Conservation (phyloP, 1,140 invertebrate genomes). For the Macrocentrus cingulum region DNA sequence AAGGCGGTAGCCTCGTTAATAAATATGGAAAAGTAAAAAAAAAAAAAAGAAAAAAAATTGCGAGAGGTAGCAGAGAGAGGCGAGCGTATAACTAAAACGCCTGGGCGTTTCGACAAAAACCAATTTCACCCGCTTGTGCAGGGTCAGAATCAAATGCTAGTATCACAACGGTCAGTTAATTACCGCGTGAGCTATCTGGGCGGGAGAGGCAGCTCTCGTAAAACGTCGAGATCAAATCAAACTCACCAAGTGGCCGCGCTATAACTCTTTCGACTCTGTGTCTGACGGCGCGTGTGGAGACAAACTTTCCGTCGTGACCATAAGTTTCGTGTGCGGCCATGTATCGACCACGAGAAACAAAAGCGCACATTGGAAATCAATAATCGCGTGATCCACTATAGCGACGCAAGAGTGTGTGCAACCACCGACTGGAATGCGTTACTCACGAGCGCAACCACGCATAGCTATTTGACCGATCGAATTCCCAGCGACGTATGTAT, state of each 20-base stretch:
- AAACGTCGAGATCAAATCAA: neutral
- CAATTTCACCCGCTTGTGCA: too few relatives aligned
- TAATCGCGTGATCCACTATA: constrained; percentile 11
- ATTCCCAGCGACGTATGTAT: neutral
- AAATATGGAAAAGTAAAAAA: too few relatives aligned
- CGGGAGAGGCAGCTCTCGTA: neutral
- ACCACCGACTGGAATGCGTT: neutral
- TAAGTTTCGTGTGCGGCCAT: constrained; percentile 25
- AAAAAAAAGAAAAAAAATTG: too few relatives aligned
- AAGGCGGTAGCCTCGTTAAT: too few relatives aligned
- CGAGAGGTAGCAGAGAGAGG: too few relatives aligned
- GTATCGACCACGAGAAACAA: too few relatives aligned
- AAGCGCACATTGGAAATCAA: constrained; percentile 27
- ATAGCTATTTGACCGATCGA: neutral
- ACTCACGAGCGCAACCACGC: neutral
- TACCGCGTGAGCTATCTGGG: neutral
- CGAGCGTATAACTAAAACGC: too few relatives aligned
- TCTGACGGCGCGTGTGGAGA: neutral
- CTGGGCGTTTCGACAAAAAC: too few relatives aligned
- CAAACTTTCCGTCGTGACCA: constrained; percentile 5
- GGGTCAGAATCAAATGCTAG: too few relatives aligned
- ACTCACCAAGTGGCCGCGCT: neutral
- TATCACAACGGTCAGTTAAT: neutral
- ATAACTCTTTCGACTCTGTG: neutral
- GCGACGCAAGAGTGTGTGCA: neutral